phyloP scores from a whole-genome alignment of 2,797 vertebrate genomes.

The Anabas testudineus region DNA sequence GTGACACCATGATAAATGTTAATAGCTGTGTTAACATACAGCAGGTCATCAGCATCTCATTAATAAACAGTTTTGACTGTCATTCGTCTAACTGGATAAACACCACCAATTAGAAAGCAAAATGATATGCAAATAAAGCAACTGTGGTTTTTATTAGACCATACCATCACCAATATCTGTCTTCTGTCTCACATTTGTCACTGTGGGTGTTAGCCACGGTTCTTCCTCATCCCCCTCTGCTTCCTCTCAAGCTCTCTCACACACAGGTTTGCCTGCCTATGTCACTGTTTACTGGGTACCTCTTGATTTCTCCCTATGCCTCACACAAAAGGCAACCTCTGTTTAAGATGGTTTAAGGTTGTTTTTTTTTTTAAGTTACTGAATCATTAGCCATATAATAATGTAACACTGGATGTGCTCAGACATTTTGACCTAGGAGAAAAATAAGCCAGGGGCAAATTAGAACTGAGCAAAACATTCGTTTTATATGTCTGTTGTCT shows the following conservation, averaged over 20 bases:
- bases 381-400: constrained; percentile 52
- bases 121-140: constrained; percentile 30
- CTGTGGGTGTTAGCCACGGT: constrained; percentile 28
- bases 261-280: background rate
- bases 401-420: constrained; percentile 37
- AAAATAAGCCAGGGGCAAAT: constrained; percentile 57
- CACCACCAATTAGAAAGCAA: constrained; percentile 31
- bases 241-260: constrained; percentile 15
- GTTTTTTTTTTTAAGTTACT: constrained; percentile 14
- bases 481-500: constrained; percentile 67
- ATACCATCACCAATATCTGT: constrained; percentile 8
- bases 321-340: constrained; percentile 11
- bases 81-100: constrained; percentile 41
- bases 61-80: constrained; percentile 31
- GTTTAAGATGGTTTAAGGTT: no score
- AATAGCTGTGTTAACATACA: constrained; percentile 35
- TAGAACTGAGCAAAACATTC: constrained; percentile 51
- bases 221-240: constrained; percentile 37
- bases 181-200: constrained; percentile 26
- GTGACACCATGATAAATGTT: constrained; percentile 35
- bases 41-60: constrained; percentile 44
- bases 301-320: constrained; percentile 4
- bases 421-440: constrained; percentile 60
- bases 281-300: constrained; percentile 14
- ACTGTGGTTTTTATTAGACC: constrained; percentile 43